phyloP scores from a whole-genome alignment of 1,140 invertebrate species.

The Ericerus pela region DNA sequence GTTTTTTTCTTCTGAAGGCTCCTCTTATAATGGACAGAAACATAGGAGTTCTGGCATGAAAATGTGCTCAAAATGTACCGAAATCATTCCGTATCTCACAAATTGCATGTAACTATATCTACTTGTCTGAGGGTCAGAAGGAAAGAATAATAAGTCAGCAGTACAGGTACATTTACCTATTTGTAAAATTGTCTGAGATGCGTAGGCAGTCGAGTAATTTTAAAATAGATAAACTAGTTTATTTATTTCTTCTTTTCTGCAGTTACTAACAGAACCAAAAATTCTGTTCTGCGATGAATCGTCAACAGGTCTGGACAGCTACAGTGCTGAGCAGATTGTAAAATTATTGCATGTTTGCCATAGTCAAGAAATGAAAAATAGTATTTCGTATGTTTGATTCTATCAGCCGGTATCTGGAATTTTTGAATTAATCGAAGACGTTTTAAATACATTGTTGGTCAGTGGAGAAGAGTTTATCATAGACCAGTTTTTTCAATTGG shows the following conservation, averaged over 20 bases:
- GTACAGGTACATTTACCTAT: no score
- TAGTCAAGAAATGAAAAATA: constrained; percentile 51
- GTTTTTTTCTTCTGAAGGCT: constrained; percentile 14
- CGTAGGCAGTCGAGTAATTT: no score
- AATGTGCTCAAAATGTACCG: constrained; percentile 28
- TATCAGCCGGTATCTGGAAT: constrained; percentile 76
- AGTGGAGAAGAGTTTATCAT: constrained; percentile 60
- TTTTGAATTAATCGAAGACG: constrained; percentile 63
- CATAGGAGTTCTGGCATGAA: constrained; percentile 23
- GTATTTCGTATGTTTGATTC: constrained; percentile 72
- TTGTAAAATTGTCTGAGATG: no score
- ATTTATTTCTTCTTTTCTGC: not conserved
- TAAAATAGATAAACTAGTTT: no score
- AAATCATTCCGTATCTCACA: constrained; percentile 50
- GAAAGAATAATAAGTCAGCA: constrained; percentile 71
- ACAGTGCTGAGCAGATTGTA: constrained; percentile 55
- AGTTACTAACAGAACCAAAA: constrained; percentile 81
- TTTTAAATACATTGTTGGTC: constrained; percentile 59
- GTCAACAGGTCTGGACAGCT: constrained; percentile 79
- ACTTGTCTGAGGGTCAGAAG: constrained; percentile 69
- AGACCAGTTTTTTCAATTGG: constrained; percentile 39
- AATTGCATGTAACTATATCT: constrained; percentile 47
- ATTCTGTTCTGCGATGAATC: constrained; percentile 93
- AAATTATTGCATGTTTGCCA: constrained; percentile 45
- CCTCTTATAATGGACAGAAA: constrained; percentile 16